Conservation (phyloP, 2,113 vertebrate genomes). For the Gallinago undulata region DNA sequence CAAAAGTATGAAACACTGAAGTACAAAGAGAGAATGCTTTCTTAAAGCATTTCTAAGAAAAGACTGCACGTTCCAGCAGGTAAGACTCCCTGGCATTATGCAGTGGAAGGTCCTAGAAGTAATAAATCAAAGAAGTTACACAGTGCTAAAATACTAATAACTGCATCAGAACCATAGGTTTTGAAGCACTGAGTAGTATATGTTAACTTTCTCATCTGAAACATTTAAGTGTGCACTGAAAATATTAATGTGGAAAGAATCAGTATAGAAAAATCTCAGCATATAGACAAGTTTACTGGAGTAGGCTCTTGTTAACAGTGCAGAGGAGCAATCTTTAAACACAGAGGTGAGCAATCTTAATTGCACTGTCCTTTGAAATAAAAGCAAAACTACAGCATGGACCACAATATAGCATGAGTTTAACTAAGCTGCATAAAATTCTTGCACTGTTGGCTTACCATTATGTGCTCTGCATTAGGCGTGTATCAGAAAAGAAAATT, state of each 20-base stretch:
- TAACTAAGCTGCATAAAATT: background rate
- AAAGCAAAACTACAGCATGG: background rate
- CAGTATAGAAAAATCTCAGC: background rate
- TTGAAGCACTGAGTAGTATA: background rate
- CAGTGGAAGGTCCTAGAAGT: background rate
- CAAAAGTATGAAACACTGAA: background rate
- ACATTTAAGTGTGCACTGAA: background rate
- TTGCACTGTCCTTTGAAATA: background rate
- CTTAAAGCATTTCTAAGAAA: background rate
- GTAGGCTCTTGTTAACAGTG: background rate
- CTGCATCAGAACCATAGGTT: background rate
- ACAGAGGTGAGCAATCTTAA: background rate
- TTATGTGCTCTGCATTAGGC: background rate
- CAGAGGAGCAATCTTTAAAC: background rate
- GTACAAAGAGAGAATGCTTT: background rate
- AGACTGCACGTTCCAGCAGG: background rate
- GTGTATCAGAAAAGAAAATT: background rate
- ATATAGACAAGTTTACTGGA: background rate
- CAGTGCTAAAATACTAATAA: background rate
- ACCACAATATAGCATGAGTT: background rate
- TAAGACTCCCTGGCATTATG: background rate
- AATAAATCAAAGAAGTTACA: background rate
- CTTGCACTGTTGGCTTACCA: background rate
- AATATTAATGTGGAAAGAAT: background rate
- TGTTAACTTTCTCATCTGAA: background rate